Base-by-base conservation (phyloP, 2,797 vertebrate species). In the Epinephelus malabaricus region DNA sequence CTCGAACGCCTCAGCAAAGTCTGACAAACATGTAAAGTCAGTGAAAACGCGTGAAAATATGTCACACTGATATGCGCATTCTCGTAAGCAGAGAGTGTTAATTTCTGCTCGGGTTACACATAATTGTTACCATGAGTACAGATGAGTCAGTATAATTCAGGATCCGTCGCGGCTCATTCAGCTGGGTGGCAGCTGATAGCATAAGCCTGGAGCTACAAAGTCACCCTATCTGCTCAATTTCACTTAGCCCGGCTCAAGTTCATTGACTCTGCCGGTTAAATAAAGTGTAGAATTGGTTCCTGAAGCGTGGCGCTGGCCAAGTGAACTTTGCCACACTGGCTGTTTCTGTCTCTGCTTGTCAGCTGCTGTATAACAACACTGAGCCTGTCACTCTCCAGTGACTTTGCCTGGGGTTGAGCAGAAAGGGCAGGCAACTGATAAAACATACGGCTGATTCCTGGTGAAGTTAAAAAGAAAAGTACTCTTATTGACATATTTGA, bases 91-190 rank as follows among this genome's bases (percentile, higher is more conserved):
- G 70, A 59, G 55, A 60, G 83, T 75, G 83, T 82, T 88, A 25
- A 88, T 87, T 86, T 92, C 80, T 81, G 70, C 65, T 79, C 2
- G 2, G 74, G 65, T 92, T 91, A 73, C 89, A 92, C 85, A 75
- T 88, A 86, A 91, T 89, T 91, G 90, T 84, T 90, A 91, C 69
- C 73, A 82, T 81, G 82, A 88, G 73, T 40, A 78, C 69, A 2
- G 19, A 78, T 78, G 78, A 92, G 76, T 92, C 84, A 75, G 83
- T 71, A 67, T 75, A 76, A 78, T 78, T 81, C 62, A 84, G 30
- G 81, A 81, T 86, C 54, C 55, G 56, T n/a, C 43, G 49, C 55
- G 68, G 74, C 66, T 87, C 53, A 46, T 80, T 86, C 81, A 81
- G 82, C 65, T 70, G 73, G 63, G 56, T 55, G 64, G 58, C 61